Conservation (phyloP, 2,888 invertebrate species). For the Hermodice carunculata region DNA sequence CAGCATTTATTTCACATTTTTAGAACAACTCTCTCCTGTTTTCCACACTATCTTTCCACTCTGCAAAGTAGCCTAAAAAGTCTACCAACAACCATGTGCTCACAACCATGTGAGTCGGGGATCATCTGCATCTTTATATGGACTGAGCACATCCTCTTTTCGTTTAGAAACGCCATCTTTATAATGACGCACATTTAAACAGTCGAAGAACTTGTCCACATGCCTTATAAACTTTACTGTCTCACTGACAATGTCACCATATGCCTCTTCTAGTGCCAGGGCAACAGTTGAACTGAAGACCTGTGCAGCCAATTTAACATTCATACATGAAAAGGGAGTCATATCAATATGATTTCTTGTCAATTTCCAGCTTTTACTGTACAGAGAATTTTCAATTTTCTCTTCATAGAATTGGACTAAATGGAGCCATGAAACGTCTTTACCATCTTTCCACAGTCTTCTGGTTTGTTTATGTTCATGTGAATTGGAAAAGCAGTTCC, state of each 20-base stretch:
- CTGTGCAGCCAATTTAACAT: conserved; percentile 11
- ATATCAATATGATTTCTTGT: neutral
- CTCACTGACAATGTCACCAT: conserved; percentile 7
- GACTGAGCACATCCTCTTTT: conserved; percentile 16
- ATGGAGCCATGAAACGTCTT: conserved; percentile 2
- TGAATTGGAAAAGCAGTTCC: conserved; percentile 3
- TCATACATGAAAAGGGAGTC: conserved; percentile 3
- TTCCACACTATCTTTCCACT: conserved; percentile 25
- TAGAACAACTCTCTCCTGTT: neutral
- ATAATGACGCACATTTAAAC: conserved; percentile 25
- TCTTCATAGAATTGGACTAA: neutral
- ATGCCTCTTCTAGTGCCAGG: neutral
- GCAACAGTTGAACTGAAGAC: conserved; percentile 17
- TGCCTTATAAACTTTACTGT: conserved; percentile 28
- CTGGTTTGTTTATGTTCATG: neutral
- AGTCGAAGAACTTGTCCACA: conserved; percentile 37
- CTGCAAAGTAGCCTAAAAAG: conserved; percentile 29
- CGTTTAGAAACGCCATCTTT: conserved; percentile 23
- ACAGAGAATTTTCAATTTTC: neutral
- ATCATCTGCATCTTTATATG: neutral
- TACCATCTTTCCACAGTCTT: conserved; percentile 8
- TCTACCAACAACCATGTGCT: conserved; percentile 5
- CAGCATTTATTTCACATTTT: conserved; percentile 1
- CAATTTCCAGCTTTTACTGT: neutral
- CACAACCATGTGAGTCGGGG: neutral